Base-by-base conservation (phyloP, 2,888 invertebrate genomes). In the Cenopis cana region DNA sequence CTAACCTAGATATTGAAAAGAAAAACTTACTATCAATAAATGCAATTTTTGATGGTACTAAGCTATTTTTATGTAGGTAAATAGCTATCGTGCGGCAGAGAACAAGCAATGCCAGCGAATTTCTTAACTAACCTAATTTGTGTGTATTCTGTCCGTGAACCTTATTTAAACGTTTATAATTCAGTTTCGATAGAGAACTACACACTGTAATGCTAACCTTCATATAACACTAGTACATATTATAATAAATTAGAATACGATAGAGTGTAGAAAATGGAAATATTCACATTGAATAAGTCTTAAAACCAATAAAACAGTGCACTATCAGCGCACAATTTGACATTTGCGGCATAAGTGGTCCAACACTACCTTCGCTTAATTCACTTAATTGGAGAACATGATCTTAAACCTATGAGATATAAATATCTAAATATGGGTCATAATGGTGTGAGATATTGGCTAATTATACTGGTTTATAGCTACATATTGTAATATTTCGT, bases 231-330 rank as follows among this genome's bases (percentile, higher is more conserved):
- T 67, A 72, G 72, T 76, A 72, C 76, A 76, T 72, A 72, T 66
- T 75, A 76, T 73, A 73, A 74, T 80, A 74, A 78, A 78, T 78
- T 79, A 77, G 76, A 81, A 85, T 85, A 84, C 83, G 92, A 93
- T 92, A 92, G 86, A 93, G 93, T 93, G 93, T 93, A 93, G 93
- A 93, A 93, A 93, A 92, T 88, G 77, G 77, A 84, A 72, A 82
- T 85, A 85, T 85, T 81, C 79, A 84, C 80, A 82, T 74, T 75
- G 67, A 71, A 76, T 73, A 70, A 57, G 75, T 77, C 79, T 81
- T 83, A 89, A 90, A 93, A 92, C 91, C 91, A 91, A 90, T 89
- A 89, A 89, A 90, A 89, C 89, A 84, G 80, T 73, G 74, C 69
- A 70, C 73, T 74, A 70, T 75, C 64, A 67, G n/a, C n/a, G n/a